phyloP scores from a whole-genome alignment of 2,797 vertebrate genomes.

The Hypotaenidia philippensis region DNA sequence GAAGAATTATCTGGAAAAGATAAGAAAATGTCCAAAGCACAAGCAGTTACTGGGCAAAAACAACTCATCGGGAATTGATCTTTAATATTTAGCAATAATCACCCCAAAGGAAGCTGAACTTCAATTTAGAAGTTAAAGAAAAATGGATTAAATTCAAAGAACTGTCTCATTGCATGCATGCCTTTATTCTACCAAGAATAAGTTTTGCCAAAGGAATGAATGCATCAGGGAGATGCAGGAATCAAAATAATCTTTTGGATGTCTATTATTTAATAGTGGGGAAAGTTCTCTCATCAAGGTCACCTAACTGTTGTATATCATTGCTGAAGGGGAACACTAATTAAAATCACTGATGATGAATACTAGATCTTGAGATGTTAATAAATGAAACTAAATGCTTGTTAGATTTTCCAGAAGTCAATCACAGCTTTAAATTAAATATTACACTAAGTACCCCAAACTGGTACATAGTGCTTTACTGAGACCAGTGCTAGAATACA shows the following conservation, averaged over 20 bases:
- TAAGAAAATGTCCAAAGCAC: background rate
- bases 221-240: conserved; percentile 10
- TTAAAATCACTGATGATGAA: conserved; percentile 56
- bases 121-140: background rate
- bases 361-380: conserved; percentile 45
- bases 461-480: background rate
- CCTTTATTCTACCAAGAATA: conserved; percentile 36
- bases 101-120: background rate
- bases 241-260: conserved; percentile 45
- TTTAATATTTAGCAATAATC: background rate
- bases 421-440: conserved; percentile 64
- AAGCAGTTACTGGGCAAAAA: background rate
- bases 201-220: conserved; percentile 55
- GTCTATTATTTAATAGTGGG: conserved; percentile 13
- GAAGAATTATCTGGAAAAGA: background rate
- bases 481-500: background rate
- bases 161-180: background rate
- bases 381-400: conserved; percentile 59
- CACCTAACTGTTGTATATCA: conserved; percentile 21
- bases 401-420: conserved; percentile 62
- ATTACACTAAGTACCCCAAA: conserved; percentile 12
- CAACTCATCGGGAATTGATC: background rate
- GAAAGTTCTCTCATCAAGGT: conserved; percentile 19
- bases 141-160: conserved; percentile 45
- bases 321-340: conserved; percentile 49